Base-by-base conservation (phyloP, 2,113 vertebrate species). In the Eurystomus gularis region DNA sequence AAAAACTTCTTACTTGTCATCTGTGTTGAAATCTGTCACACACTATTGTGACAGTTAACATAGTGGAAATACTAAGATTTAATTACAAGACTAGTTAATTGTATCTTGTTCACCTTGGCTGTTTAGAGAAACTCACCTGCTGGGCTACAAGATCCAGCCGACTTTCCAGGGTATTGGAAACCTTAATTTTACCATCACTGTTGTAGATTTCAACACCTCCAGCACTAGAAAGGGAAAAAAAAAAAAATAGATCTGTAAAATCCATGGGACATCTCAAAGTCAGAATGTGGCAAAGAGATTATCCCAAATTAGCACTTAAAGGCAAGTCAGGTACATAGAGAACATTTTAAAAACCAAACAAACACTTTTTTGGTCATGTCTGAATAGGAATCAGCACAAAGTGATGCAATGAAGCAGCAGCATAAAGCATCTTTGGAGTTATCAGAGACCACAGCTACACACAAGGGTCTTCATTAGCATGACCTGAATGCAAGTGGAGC, bases 141-240 rank as follows among this genome's bases (percentile, higher is more conserved):
- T 99, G 99, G 81, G 99, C 99, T 95, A 99, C 98, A 61, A 99
- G 99, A 17, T 99, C 99, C 98, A 99, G 98, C 54, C 99, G 98
- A 97, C 99, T 99, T 96, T 99, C 99, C 93, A 99, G 96, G 48
- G 99, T 99, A 96, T 99, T 99, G 71, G 99, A 96, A 90, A 99
- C 99, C 94, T 99, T 99, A 92, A 99, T 99, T 97, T 99, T 99
- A 39, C 99, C 98, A 83, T 99, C 95, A 5, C 97, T 96, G 37
- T 98, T 99, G 88, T 98, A 99, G 92, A 99, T 96, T 97, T 99
- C 99, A 90, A 99, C 98, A 49, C 99, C 99, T 88, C 99, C 99
- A 95, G 99, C 98, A 75, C 99, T 99, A 91, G 39, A 90, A 75
- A 94, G 33, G 48, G 65, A 15, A 24, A 57, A 77, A 68, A 28